These are phyloP conservation scores for Zaprionus africanus DNA, from an alignment of 1,140 invertebrate genomes.

Conservation along the genomic window DNA sequence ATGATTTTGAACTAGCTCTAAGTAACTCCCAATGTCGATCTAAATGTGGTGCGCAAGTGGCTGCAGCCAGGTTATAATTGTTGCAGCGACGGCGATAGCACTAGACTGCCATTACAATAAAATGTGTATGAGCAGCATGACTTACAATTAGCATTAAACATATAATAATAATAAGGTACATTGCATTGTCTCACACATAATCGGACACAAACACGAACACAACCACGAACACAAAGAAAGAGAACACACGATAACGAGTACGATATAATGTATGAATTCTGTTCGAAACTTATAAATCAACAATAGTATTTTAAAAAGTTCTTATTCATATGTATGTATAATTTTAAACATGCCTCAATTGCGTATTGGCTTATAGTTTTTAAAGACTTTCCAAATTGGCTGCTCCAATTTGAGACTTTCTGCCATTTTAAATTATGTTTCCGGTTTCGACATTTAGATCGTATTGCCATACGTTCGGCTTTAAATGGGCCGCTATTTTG, in stretches of 20 bases:
- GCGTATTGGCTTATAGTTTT: slow-evolving; percentile 40
- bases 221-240: slow-evolving; percentile 10
- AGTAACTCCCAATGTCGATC: slow-evolving; percentile 64
- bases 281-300: slow-evolving; percentile 43
- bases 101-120: slow-evolving; percentile 77
- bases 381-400: slow-evolving; percentile 26
- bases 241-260: slow-evolving; percentile 12
- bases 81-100: slow-evolving; percentile 36
- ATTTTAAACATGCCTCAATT: slow-evolving; percentile 39
- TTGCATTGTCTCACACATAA: slow-evolving; percentile 64
- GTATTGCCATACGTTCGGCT: slow-evolving; percentile 17
- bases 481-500: neutral
- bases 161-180: slow-evolving; percentile 67
- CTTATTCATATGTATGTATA: slow-evolving; percentile 36
- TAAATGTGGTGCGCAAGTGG: slow-evolving; percentile 58
- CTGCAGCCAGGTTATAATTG: slow-evolving; percentile 40
- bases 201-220: slow-evolving; percentile 61
- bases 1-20: slow-evolving; percentile 70
- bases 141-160: slow-evolving; percentile 79
- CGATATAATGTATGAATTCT: slow-evolving; percentile 35
- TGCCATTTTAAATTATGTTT: slow-evolving; percentile 42
- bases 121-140: slow-evolving; percentile 81
- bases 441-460: slow-evolving; percentile 12
- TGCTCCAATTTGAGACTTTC: slow-evolving; percentile 20
- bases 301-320: slow-evolving; percentile 43